Evolutionary conservation across 2,888 invertebrate genomes (phyloP).

Genomic region (Epistrophe eligans): DNA sequence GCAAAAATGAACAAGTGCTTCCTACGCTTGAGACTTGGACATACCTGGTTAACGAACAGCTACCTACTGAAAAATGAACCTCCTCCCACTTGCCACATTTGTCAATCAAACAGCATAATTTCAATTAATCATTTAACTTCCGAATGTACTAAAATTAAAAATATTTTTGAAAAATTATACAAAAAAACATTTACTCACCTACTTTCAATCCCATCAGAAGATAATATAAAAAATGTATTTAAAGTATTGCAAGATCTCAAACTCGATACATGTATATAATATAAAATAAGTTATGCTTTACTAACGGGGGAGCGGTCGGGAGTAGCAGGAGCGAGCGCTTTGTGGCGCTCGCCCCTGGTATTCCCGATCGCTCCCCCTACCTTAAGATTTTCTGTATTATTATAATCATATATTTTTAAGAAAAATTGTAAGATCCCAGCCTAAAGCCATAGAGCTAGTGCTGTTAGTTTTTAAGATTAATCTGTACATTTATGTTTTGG

Average conservation of each 20-base stretch:
- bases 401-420: no score
- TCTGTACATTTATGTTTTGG: background rate
- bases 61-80: background rate
- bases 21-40: background rate
- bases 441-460: background rate
- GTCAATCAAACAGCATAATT: background rate
- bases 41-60: background rate
- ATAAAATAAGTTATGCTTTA: background rate
- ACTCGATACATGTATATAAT: background rate
- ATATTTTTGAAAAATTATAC: background rate
- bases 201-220: background rate
- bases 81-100: background rate
- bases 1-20: slow-evolving; percentile 1
- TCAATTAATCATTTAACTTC: background rate
- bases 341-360: no score
- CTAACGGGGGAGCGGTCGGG: background rate
- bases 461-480: slow-evolving; percentile 1
- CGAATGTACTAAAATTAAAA: background rate
- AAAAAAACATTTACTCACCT: background rate
- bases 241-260: background rate
- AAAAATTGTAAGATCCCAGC: background rate
- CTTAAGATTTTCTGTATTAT: background rate
- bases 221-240: background rate
- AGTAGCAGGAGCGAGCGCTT: no score
- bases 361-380: background rate